These are phyloP conservation scores for Pangasianodon gigas DNA, from an alignment of 2,113 vertebrate genomes.

Conservation along the genomic window DNA sequence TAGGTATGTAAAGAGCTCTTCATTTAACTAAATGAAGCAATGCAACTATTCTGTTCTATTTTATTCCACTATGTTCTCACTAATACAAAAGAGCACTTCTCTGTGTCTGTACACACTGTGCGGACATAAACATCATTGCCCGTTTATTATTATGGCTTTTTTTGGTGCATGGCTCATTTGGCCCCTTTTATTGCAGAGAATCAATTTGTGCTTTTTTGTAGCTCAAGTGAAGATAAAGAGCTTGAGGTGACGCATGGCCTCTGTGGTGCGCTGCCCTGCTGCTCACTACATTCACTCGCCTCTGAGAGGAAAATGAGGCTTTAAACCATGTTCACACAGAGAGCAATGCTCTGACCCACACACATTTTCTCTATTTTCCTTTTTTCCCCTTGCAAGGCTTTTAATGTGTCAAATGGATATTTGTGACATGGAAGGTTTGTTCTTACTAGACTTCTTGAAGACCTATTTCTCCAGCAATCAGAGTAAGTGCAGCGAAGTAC, in stretches of 20 bases:
- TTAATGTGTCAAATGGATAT: slow-evolving; percentile 36
- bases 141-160: slow-evolving; percentile 13
- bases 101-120: neutral
- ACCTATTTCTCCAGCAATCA: slow-evolving; percentile 9
- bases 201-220: slow-evolving; percentile 1
- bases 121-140: neutral
- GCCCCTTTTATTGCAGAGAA: neutral
- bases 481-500: neutral
- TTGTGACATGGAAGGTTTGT: slow-evolving; percentile 30
- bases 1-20: neutral
- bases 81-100: neutral
- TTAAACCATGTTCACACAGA: slow-evolving; percentile 27
- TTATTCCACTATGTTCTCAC: slow-evolving; percentile 8
- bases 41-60: neutral
- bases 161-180: slow-evolving; percentile 7
- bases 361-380: neutral
- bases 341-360: neutral
- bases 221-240: slow-evolving; percentile 21
- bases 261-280: neutral
- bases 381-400: neutral
- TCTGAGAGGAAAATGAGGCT: slow-evolving; percentile 32
- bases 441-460: slow-evolving; percentile 25
- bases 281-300: neutral
- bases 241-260: slow-evolving; percentile 13
- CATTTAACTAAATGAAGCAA: slow-evolving; percentile 6